Base-by-base conservation (phyloP, 2,888 invertebrate genomes). In the Drosophila meridionalis region DNA sequence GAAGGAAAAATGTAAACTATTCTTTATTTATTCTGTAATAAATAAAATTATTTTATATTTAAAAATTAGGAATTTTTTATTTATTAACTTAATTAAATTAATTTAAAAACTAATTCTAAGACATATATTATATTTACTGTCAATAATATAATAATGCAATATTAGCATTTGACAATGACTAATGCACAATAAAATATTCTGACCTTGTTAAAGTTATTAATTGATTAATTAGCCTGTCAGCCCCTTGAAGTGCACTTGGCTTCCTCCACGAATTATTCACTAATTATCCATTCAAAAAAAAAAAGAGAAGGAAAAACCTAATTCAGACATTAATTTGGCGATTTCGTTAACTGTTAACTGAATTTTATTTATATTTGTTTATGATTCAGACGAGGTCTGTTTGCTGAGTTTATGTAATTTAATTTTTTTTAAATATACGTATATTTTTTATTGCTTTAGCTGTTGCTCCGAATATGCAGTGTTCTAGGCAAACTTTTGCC, bases 401-500 rank as follows among this genome's bases (percentile, higher is more conserved):
- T 70, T 64, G 61, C 57, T 50, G 60, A 36, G 45, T 60, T 63
- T 57, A 58, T 62, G 50, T 59, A 50, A 53, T 34, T 9, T 47
- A 43, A 12, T 30, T 32, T 38, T 9, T 45, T 55, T 12, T 9
- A 34, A 26, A 14, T 40, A n/a, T 56, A 20, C 20, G 20, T 20
- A 8, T 36, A 4, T 55, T 36, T 53, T 32, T 14, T 64, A 36
- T 48, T 48, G n/a, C n/a, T 36, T n/a, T 63, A 40, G 56, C 8
- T 60, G 34, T 61, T 61, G 3, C 47, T 53, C 42, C 30, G 47
- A 50, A 32, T 79, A 20, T 56, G 57, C 71, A 64, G 53, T 70
- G 64, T 78, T 78, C 80, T 76, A 57, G 59, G 3, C 28, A 59
- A 62, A 65, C 62, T 79, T 80, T 72, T 78, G 80, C 76, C 80